phyloP scores from a whole-genome alignment of 2,113 vertebrate genomes.

The Poeciliopsis occidentalis region DNA sequence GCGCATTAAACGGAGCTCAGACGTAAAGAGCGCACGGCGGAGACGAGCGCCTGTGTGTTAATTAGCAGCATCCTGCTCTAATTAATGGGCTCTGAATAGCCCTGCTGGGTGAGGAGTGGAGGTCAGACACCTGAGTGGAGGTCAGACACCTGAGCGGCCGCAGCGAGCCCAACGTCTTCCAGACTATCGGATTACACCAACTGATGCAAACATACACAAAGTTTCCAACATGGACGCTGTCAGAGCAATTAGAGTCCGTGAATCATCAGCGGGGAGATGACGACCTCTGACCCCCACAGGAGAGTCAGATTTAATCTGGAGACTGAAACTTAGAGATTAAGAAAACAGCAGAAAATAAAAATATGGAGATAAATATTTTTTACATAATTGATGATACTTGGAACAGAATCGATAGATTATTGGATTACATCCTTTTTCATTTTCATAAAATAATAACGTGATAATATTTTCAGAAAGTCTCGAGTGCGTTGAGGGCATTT shows the following conservation, averaged over 20 bases:
- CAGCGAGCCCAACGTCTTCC: constrained; percentile 15
- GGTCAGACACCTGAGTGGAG: constrained; percentile 51
- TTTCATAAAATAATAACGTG: too few relatives aligned
- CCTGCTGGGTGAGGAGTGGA: constrained; percentile 61
- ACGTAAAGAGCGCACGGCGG: constrained; percentile 58
- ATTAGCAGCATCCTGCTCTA: constrained; percentile 73
- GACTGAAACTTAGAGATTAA: constrained; percentile 28
- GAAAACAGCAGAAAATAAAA: not conserved
- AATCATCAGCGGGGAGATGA: constrained; percentile 64
- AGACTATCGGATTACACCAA: constrained; percentile 56
- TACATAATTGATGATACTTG: not conserved
- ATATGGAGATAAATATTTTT: not conserved
- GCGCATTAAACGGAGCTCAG: constrained; percentile 67
- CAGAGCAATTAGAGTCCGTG: constrained; percentile 73
- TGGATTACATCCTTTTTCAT: too few relatives aligned
- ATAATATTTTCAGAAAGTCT: too few relatives aligned
- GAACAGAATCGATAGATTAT: not conserved
- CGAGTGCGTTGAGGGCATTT: too few relatives aligned
- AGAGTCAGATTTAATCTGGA: constrained; percentile 52
- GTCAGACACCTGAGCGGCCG: constrained; percentile 25
- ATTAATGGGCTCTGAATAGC: constrained; percentile 72
- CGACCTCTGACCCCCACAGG: constrained; percentile 59
- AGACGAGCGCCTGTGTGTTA: constrained; percentile 53
- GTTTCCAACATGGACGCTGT: constrained; percentile 67
- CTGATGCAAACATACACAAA: constrained; percentile 60